Evolutionary conservation across 2,113 vertebrate species (phyloP), one percentile per base, ranked within the genome.

Genomic region (Aramus guarauna): DNA sequence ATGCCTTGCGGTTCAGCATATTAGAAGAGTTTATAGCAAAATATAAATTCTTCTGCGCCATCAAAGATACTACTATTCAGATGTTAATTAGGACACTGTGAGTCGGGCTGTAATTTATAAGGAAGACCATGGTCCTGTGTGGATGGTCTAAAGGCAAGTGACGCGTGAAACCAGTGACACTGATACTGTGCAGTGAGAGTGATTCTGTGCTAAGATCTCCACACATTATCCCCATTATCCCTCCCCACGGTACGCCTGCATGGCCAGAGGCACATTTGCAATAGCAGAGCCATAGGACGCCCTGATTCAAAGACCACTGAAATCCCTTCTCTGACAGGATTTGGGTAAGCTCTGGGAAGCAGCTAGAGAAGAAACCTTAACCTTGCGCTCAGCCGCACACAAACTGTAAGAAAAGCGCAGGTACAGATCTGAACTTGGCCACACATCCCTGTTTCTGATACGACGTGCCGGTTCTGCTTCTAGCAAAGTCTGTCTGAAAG

Each of bases 11-110:
- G 50, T 82, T 91, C 84, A 76, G 74, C 41, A 26, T 63, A 36
- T 76, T 69, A 83, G 62, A 64, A 76, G 6, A 83, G 37, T 63
- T 95, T 83, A 83, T 30, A 86, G 59, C 45, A 88, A 95, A 83
- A 69, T 77, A 88, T 69, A 82, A 85, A 80, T 79, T 73, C n/a
- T 48, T 77, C 58, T 67, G 32, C 8, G 6, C n/a, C 78, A 58
- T 85, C 74, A 39, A 71, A 94, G 62, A 11, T 58, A 5, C 58
- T 73, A 52, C 47, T 80, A 9, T 50, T 73, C 3, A 7, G 63
- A 32, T 88, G 71, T 73, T 62, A 73, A 50, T 79, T 53, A 85
- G 23, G 32, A 52, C 47, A 41, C 53, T 75, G 39, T 75, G 83
- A 78, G 74, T 5, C 79, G 55, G 47, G 62, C 75, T 93, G 41